These are phyloP conservation scores for Camponotus fellah DNA, from an alignment of 2,888 invertebrate species.

Conservation along the genomic window DNA sequence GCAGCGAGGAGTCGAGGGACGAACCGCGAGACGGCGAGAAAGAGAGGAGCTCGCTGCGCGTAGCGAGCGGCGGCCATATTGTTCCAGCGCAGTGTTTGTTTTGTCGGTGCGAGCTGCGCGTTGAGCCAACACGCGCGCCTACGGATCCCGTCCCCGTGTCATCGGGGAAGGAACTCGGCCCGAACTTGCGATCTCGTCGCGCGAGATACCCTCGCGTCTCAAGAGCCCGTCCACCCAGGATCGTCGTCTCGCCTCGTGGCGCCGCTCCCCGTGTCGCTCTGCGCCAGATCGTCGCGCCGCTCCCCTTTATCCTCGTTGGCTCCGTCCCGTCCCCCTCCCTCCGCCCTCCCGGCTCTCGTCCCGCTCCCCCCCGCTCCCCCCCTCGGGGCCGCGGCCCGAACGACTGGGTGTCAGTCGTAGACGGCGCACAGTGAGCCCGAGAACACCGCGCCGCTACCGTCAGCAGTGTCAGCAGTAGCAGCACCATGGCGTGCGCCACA, in stretches of 20 bases:
- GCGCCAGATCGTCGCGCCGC: slow-evolving; percentile 13
- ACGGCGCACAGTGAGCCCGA: slow-evolving; percentile 76
- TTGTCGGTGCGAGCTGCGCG: slow-evolving; percentile 67
- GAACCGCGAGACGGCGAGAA: neutral
- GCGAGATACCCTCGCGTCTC: neutral
- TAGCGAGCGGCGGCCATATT: slow-evolving; percentile 81
- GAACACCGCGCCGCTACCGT: slow-evolving; percentile 82
- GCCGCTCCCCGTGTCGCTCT: neutral
- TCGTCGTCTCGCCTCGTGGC: neutral
- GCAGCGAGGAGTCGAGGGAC: neutral
- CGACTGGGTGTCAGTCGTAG: slow-evolving; percentile 71
- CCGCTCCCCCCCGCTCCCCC: neutral
- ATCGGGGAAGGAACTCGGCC: neutral
- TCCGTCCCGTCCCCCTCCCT: neutral
- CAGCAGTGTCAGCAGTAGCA: slow-evolving; percentile 10
- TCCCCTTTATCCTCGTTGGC: neutral
- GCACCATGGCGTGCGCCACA: slow-evolving; percentile 98
- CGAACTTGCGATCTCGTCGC: neutral
- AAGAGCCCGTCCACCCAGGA: too few relatives aligned
- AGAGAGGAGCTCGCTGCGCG: neutral
- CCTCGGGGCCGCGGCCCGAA: slow-evolving; percentile 19
- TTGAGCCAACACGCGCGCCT: neutral
- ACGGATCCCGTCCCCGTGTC: neutral
- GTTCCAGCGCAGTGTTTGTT: slow-evolving; percentile 83
- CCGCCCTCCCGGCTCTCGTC: neutral